These are phyloP conservation scores for Paraplagusia blochii DNA, from an alignment of 2,113 vertebrate species.

Conservation along the genomic window DNA sequence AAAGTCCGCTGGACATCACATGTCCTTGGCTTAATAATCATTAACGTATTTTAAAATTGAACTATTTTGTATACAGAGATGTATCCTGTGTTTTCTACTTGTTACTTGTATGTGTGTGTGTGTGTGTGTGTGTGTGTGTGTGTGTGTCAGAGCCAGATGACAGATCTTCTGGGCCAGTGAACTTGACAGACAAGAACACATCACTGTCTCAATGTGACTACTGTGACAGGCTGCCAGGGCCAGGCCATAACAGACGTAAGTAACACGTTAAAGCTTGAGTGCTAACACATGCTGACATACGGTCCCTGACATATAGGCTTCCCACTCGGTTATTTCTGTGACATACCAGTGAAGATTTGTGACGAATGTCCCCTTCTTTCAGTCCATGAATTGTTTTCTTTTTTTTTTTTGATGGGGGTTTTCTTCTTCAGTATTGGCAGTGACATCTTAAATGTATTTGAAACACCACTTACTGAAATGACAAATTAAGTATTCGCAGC, in stretches of 20 bases:
- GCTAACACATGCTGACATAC: constrained; percentile 62
- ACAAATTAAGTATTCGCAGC: constrained; percentile 43
- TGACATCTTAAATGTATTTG: constrained; percentile 11
- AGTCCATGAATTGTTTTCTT: no score
- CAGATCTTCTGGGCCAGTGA: constrained; percentile 66
- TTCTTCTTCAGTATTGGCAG: no score
- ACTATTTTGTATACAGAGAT: neutral
- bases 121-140: constrained; percentile 17
- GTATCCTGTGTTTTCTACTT: neutral
- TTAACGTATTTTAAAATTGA: neutral
- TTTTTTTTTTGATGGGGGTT: no score
- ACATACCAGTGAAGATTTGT: constrained; percentile 20
- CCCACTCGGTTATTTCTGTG: constrained; percentile 38
- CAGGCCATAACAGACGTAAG: constrained; percentile 66
- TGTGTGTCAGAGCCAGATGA: constrained; percentile 53
- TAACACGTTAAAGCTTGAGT: constrained; percentile 62
- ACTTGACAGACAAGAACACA: constrained; percentile 56
- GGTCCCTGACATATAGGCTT: constrained; percentile 41
- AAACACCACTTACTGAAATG: constrained; percentile 39
- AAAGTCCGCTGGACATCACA: no score
- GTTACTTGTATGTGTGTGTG: neutral
- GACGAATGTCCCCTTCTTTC: constrained; percentile 3
- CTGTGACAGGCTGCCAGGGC: constrained; percentile 54
- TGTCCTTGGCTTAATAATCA: no score
- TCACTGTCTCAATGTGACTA: constrained; percentile 64